phyloP scores from a whole-genome alignment of 2,797 vertebrate species.

The Antrozous pallidus region DNA sequence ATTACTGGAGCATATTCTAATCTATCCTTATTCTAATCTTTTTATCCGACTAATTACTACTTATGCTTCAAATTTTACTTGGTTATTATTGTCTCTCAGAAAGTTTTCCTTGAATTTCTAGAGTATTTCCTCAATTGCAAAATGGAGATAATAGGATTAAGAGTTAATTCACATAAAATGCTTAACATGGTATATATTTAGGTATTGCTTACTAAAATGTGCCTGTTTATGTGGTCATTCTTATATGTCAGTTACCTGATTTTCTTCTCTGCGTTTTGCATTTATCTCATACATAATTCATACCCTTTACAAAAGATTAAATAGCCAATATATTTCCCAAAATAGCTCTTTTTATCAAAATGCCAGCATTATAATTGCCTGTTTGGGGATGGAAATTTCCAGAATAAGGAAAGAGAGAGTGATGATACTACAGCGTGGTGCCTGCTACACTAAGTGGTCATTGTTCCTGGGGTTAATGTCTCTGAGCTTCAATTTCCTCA shows the following conservation, averaged over 20 bases:
- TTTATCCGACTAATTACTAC: not conserved
- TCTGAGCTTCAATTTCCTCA: not conserved
- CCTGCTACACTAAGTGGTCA: not conserved
- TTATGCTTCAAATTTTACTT: not conserved
- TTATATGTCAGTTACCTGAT: not conserved
- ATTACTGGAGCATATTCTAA: not conserved
- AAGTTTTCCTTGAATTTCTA: not conserved
- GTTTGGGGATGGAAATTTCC: not conserved
- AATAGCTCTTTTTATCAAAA: not conserved
- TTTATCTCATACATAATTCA: not conserved
- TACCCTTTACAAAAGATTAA: not conserved
- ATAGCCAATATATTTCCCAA: not conserved
- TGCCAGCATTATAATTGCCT: not conserved
- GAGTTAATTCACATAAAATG: not conserved
- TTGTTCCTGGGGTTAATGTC: not conserved
- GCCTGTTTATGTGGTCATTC: not conserved
- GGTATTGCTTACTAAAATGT: conserved; percentile 16
- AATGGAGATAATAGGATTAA: not conserved
- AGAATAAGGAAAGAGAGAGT: not conserved
- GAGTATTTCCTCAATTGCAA: not conserved
- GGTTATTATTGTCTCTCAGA: not conserved
- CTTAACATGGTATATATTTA: not conserved
- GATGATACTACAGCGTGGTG: not conserved
- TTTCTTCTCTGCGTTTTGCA: not conserved
- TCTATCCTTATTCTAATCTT: not conserved